Evolutionary conservation across 2,888 invertebrate species (phyloP), one percentile per base, ranked within the genome.

Genomic region (Mythimna lalbum): DNA sequence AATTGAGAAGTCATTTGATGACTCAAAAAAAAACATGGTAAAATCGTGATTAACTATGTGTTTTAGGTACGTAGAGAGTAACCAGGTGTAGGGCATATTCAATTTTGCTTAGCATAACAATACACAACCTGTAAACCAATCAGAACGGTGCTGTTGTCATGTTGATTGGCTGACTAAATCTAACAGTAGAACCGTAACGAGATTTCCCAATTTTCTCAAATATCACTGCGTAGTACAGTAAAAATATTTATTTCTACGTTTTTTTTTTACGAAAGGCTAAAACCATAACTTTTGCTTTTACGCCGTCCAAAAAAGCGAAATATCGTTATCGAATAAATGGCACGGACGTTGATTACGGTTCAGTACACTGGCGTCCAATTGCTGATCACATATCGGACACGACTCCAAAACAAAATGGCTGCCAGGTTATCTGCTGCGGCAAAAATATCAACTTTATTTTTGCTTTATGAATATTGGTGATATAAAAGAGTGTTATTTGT

Each of bases 331-430:
- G 71, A 78, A 78, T 84, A 82, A 82, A 80, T 82, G 78, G 69
- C 61, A 60, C 65, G 74, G 56, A 82, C 75, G 81, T 81, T 85
- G 85, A 84, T 85, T 79, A 79, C 81, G 75, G 76, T 71, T 76
- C 85, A 80, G 82, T 84, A 81, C 78, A 83, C 88, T 83, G 77
- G 80, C 64, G 77, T 80, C 80, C 89, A 87, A 87, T 88, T 85
- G 84, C 84, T 81, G 83, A 81, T 83, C 73, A 81, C 78, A 78
- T 84, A 82, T 83, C 85, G 66, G 65, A 81, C 81, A 70, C 76
- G 62, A 59, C 66, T 73, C 73, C 72, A 66, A 66, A 75, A 81
- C 81, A 85, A 80, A 80, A 84, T 78, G 83, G 81, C 67, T 4
- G 50, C 49, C 61, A 75, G 76, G 75, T 83, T 77, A 83, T 85